phyloP scores from a whole-genome alignment of 2,113 vertebrate genomes.

The Ifrita kowaldi region DNA sequence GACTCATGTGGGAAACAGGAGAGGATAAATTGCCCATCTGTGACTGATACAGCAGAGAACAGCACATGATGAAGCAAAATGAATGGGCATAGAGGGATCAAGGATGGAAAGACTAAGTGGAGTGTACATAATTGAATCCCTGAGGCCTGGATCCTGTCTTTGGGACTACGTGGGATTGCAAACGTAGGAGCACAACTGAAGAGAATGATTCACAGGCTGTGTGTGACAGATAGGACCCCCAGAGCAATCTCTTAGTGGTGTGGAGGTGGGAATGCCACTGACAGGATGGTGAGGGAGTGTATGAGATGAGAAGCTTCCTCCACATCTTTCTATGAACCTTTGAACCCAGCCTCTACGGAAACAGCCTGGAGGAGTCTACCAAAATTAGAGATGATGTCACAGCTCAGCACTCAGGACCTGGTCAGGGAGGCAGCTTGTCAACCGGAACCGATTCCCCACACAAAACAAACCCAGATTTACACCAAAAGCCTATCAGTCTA shows the following conservation, averaged over 20 bases:
- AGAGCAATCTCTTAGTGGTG: neutral
- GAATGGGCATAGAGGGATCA: neutral
- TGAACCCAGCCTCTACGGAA: neutral
- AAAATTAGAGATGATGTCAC: neutral
- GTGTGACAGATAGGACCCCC: neutral
- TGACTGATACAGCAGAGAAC: neutral
- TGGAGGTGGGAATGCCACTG: neutral
- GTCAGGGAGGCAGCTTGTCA: neutral
- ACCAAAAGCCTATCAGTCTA: neutral
- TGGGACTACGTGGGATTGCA: neutral
- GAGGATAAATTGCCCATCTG: conserved; percentile 1
- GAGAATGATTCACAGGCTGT: conserved; percentile 17
- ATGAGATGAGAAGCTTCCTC: conserved; percentile 6
- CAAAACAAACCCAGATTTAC: neutral
- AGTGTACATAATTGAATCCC: neutral
- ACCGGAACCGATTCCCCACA: neutral
- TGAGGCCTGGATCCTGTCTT: neutral
- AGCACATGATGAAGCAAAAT: neutral
- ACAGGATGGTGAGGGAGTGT: neutral
- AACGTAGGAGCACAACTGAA: neutral
- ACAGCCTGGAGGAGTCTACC: neutral
- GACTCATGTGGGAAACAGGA: neutral
- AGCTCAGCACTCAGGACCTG: neutral
- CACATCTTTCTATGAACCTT: neutral
- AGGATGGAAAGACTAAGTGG: neutral